Evolutionary conservation across 2,888 invertebrate genomes (phyloP), one percentile per base, ranked within the genome.

Genomic region (Cheilosia scutellata): DNA sequence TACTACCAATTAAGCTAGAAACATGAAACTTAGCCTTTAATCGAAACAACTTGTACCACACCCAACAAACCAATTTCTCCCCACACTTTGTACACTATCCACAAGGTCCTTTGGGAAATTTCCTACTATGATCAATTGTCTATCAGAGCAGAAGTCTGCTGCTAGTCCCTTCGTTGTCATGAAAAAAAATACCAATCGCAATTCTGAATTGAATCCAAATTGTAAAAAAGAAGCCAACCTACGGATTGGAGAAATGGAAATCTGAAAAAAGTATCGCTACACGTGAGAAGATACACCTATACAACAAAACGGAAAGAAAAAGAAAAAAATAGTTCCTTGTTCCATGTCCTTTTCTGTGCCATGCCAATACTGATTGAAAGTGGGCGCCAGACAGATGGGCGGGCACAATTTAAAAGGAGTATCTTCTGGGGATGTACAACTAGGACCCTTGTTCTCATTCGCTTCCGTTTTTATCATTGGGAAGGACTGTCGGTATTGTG

Each of bases 121-220:
- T 72, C 27, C 60, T 44, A 27, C 80, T 42, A 70, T 55, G 80
- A 78, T 80, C 76, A 65, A 72, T 66, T 72, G 65, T 65, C 47
- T 65, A 65, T 71, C 40, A 57, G 51, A 27, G 66, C 47, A 44
- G 31, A 37, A 16, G 55, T 33, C 65, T 42, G 16, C 62, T 51
- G 55, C 27, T 7, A 37, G 40, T 49, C 57, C 25, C 25, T 29
- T 58, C 44, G 20, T 7, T 42, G 63, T 60, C 7, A 57, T 55
- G 29, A 16, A 49, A 27, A 49, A 51, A 47, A 33, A 31, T 55
- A 33, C 66, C 86, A 72, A 68, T 82, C 42, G 71, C 71, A 86
- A 77, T 86, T 82, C 68, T 82, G 66, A 86, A 82, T 82, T 82
- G 77, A 72, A 82, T 68, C 57, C 76, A 72, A 80, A 72, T 78